Evolutionary conservation across 2,888 invertebrate species (phyloP).

Genomic region (Drosophila prostipennis): DNA sequence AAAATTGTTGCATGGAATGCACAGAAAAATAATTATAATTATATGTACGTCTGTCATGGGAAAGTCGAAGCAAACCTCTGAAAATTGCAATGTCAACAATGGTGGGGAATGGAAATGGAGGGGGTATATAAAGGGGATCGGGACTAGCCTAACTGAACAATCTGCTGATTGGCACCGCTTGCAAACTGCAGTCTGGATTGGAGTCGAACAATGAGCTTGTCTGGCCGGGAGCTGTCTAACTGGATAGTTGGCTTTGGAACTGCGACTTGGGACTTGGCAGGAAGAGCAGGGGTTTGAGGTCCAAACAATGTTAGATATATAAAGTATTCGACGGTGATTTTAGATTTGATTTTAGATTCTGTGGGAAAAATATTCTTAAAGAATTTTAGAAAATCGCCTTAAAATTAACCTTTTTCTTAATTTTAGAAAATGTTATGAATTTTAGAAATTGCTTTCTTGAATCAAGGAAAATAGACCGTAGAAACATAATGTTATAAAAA

Average conservation of each 20-base stretch:
- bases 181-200: constrained; percentile 17
- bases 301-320: constrained; percentile 9
- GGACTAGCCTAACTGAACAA: constrained; percentile 15
- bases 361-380: too few species aligned
- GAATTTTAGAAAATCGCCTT: too few species aligned
- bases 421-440: too few species aligned
- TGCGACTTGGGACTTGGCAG: background rate
- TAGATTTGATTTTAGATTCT: too few species aligned
- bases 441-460: too few species aligned
- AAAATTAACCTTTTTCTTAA: too few species aligned
- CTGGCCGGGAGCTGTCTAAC: constrained; percentile 37
- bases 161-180: constrained; percentile 28
- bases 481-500: too few species aligned
- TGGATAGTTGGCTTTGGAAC: constrained; percentile 27
- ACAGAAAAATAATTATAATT: constrained; percentile 47
- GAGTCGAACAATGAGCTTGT: constrained; percentile 21
- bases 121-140: too few species aligned
- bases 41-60: constrained; percentile 39
- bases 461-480: too few species aligned
- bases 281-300: background rate
- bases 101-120: background rate
- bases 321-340: constrained; percentile 13
- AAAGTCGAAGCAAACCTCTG: constrained; percentile 36
- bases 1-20: constrained; percentile 23
- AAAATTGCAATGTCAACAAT: constrained; percentile 43